Conservation (phyloP, 1,140 invertebrate species). For the Venustaconcha ellipsiformis region DNA sequence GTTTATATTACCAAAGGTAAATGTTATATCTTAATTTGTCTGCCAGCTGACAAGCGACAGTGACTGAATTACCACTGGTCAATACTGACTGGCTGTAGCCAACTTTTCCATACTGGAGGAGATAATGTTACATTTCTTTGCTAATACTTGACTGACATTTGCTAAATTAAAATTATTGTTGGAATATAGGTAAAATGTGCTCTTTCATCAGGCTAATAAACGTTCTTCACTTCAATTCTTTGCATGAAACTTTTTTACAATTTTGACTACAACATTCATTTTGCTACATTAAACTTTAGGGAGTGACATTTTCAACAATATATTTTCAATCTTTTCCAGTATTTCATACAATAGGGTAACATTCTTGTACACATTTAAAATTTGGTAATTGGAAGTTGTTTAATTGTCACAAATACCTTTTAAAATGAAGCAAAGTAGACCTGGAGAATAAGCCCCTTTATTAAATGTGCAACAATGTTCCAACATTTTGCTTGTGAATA, state of each 20-base stretch:
- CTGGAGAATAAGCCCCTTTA: too few relatives aligned
- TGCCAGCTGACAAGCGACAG: too few relatives aligned
- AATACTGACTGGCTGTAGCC: not conserved
- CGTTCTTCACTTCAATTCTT: not conserved
- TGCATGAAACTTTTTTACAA: not conserved
- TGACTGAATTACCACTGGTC: not conserved
- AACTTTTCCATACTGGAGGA: too few relatives aligned
- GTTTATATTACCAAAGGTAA: slow-evolving; percentile 16
- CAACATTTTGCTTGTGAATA: too few relatives aligned
- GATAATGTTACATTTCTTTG: too few relatives aligned
- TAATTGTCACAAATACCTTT: too few relatives aligned
- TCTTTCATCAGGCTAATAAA: not conserved
- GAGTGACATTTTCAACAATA: not conserved
- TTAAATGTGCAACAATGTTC: too few relatives aligned
- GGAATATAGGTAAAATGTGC: not conserved
- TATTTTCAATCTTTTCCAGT: not conserved
- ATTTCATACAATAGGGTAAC: too few relatives aligned
- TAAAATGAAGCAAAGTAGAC: too few relatives aligned
- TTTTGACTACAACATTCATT: not conserved
- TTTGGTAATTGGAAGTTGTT: too few relatives aligned
- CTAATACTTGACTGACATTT: slow-evolving; percentile 1
- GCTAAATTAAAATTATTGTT: not conserved
- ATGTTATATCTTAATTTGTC: not conserved
- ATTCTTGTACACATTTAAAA: too few relatives aligned
- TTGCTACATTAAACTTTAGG: not conserved